Evolutionary conservation across 1,140 invertebrate genomes (phyloP), one percentile per base, ranked within the genome.

Genomic region (Drosophila nikananu): DNA sequence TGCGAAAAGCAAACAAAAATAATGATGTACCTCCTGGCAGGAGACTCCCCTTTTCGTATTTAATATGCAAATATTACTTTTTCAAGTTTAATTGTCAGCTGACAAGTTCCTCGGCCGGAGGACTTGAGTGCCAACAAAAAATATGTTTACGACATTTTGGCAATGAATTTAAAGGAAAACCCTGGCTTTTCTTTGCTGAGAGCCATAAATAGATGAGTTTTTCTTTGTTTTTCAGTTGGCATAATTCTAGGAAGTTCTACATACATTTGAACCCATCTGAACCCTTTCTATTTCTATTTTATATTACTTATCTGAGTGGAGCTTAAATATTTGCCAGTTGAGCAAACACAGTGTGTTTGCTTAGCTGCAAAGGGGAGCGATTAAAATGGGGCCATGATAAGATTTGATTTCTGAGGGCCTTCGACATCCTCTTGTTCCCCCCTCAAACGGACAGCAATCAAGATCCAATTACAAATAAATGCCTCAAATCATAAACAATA

Each of bases 51-150:
- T 19, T 37, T 23, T 55, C 23, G 25, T 19, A 35, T 27, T 39
- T 62, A 49, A 23, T 37, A 76, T 68, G 63, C 75, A 67, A 73
- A 76, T 65, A 68, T 77, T 57, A 68, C 48, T 54, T 66, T 48
- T 44, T 51, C 51, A 79, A 72, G 77, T 79, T 79, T 78, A 80
- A 80, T 80, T 80, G 77, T 62, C 57, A 70, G 58, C 44, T 42
- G 35, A 57, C 60, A 39, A 57, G 52, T 23, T 54, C 30, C 13
- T 5, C 4, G 52, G 13, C 19, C 19, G 19, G 19, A 15, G 35
- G 15, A 39, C 21, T 25, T 37, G 13, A 10, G 8, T n/a, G n/a
- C n/a, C 2, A 27, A 27, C 27, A n/a, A 12, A 52, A 51, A 51
- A 54, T 30, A 30, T 30, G 9, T 30, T 30, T 30, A 30, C 1